Evolutionary conservation across 2,797 vertebrate species (phyloP).

Genomic region (Sebastes alutus): DNA sequence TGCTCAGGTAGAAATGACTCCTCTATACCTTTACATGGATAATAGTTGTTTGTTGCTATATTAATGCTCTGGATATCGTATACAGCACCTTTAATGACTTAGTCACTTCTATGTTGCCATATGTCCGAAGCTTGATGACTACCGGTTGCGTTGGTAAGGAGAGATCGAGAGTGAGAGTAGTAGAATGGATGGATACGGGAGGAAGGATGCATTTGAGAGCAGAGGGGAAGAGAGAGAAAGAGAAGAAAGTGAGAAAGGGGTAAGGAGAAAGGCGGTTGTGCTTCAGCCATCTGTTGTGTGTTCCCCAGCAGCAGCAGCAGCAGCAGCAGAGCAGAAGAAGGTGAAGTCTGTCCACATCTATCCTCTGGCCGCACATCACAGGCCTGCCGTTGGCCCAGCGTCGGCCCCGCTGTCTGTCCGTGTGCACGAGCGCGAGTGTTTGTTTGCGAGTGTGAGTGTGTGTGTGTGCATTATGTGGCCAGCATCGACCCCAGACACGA

Average conservation of each 20-base stretch:
- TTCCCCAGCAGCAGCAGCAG: constrained; percentile 77
- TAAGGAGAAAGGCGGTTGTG: constrained; percentile 74
- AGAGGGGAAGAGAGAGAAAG: not conserved
- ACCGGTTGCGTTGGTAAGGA: constrained; percentile 17
- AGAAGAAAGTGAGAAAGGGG: constrained; percentile 32
- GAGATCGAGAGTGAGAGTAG: not conserved
- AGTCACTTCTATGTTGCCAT: too few relatives aligned
- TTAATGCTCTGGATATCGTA: too few relatives aligned
- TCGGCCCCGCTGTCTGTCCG: constrained; percentile 62
- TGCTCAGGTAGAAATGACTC: too few relatives aligned
- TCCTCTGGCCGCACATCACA: constrained; percentile 84
- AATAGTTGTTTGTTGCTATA: too few relatives aligned
- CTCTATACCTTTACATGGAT: too few relatives aligned
- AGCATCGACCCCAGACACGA: constrained; percentile 61
- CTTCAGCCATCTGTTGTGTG: constrained; percentile 89
- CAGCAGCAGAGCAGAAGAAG: constrained; percentile 86
- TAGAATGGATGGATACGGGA: not conserved
- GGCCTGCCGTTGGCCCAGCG: constrained; percentile 68
- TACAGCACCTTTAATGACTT: too few relatives aligned
- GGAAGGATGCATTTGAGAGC: not conserved
- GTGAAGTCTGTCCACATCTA: constrained; percentile 87
- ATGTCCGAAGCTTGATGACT: fast-evolving
- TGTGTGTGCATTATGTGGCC: constrained; percentile 51
- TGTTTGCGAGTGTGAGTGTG: constrained; percentile 17
- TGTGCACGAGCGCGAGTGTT: constrained; percentile 18